These are phyloP conservation scores for Acanthornis magna DNA, from an alignment of 2,797 vertebrate genomes.

Conservation along the genomic window DNA sequence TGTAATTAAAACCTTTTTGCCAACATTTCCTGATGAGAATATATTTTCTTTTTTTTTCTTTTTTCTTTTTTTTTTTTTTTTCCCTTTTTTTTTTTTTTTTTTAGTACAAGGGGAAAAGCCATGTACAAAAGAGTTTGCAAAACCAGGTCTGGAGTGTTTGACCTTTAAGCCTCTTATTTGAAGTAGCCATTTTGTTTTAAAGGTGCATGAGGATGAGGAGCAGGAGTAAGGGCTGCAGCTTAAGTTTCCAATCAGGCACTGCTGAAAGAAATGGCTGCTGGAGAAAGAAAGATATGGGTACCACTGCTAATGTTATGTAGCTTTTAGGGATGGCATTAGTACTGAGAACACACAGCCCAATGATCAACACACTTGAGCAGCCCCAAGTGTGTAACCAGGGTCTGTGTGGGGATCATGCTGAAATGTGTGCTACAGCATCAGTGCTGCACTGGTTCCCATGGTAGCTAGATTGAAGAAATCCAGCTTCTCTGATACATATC, in stretches of 20 bases:
- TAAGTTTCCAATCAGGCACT: background rate
- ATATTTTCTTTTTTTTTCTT: background rate
- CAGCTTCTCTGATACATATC: background rate
- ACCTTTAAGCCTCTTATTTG: background rate
- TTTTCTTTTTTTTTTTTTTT: background rate
- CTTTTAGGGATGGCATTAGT: background rate
- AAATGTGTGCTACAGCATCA: background rate
- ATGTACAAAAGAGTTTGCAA: background rate
- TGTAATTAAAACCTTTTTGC: conserved; percentile 60
- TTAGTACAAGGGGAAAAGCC: background rate
- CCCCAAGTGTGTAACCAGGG: background rate
- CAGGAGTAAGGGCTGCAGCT: background rate
- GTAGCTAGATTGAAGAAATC: background rate
- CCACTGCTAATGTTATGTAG: background rate
- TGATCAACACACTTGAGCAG: background rate
- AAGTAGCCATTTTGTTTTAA: background rate
- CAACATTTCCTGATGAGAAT: conserved; percentile 38
- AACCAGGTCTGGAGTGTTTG: background rate
- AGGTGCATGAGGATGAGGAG: background rate
- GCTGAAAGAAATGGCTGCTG: background rate
- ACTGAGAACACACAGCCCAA: background rate
- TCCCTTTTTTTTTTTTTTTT: background rate
- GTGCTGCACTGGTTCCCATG: conserved; percentile 25
- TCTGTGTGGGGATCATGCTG: background rate
- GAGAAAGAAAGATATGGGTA: background rate